A percentile compares a stretch with the other conserved stretches of the same genome.
phyloP scores from a whole-genome alignment of 1,140 invertebrate genomes.

The Danaus melanippus region DNA sequence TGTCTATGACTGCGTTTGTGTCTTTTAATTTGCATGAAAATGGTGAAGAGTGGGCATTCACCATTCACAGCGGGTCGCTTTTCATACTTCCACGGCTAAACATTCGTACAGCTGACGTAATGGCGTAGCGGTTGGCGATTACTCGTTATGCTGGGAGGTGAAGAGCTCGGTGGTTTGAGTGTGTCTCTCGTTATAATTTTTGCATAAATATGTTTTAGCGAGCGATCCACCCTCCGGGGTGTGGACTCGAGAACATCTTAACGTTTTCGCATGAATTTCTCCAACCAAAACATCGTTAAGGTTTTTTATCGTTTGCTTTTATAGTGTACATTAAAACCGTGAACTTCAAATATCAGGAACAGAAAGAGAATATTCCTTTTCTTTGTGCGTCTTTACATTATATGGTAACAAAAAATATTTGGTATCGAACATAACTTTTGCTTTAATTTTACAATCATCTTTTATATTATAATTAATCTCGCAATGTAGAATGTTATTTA shows the following conservation, averaged over 20 bases:
- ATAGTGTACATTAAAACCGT: constrained; percentile 8
- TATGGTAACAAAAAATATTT: too few species aligned
- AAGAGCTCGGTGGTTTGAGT: constrained; percentile 29
- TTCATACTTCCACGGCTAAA: constrained; percentile 44
- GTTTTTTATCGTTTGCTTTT: constrained; percentile 18
- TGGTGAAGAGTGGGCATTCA: constrained; percentile 58
- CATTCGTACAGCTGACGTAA: constrained; percentile 33
- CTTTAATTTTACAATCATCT: too few species aligned
- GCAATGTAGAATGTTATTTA: too few species aligned
- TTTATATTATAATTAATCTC: too few species aligned
- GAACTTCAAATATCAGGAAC: too few species aligned
- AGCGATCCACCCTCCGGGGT: constrained; percentile 22
- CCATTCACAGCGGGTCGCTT: constrained; percentile 40
- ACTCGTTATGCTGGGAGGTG: constrained; percentile 41
- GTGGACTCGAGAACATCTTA: constrained; percentile 35
- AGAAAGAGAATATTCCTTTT: too few species aligned
- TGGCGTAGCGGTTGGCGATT: constrained; percentile 40
- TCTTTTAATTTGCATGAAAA: constrained; percentile 71
- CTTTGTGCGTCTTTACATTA: too few species aligned
- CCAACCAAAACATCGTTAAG: constrained; percentile 44
- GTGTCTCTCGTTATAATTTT: constrained; percentile 60
- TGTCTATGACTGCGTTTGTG: constrained; percentile 59
- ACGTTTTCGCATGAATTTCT: constrained; percentile 50
- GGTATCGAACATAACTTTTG: too few species aligned
- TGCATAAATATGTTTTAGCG: constrained; percentile 62